A percentile compares a stretch with the other conserved stretches of the same genome.
Evolutionary conservation across 2,888 invertebrate genomes (phyloP).

Genomic region (Coremacera marginata): DNA sequence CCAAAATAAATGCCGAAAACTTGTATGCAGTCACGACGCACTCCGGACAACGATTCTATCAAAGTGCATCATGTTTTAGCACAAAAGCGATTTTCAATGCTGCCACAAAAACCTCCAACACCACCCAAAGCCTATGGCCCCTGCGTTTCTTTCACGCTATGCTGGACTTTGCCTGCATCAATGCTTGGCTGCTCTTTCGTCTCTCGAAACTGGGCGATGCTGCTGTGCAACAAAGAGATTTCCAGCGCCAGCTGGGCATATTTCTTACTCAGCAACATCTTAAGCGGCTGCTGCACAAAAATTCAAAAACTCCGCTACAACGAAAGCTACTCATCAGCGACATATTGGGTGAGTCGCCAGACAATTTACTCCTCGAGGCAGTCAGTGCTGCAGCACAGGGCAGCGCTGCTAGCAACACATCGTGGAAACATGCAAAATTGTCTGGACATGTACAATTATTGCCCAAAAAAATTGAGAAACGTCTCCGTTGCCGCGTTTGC

Average conservation of each 20-base stretch:
- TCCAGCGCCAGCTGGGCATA: conserved; percentile 58
- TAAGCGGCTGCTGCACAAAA: conserved; percentile 54
- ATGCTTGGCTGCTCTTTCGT: conserved; percentile 58
- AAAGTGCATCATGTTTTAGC: conserved; percentile 41
- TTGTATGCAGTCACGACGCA: conserved; percentile 43
- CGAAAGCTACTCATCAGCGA: conserved; percentile 59
- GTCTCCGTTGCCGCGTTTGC: conserved; percentile 56
- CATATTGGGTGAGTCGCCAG: conserved; percentile 56
- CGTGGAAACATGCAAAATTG: conserved; percentile 43
- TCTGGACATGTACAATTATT: conserved; percentile 52
- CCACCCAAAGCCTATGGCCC: conserved; percentile 35
- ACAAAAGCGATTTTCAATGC: neutral
- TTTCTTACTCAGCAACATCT: conserved; percentile 60
- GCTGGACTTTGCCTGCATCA: conserved; percentile 54
- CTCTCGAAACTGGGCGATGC: conserved; percentile 55
- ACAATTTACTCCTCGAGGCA: conserved; percentile 53
- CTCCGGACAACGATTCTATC: conserved; percentile 47
- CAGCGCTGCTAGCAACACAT: conserved; percentile 47
- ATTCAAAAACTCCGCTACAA: conserved; percentile 52
- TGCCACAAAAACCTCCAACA: neutral
- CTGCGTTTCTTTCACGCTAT: conserved; percentile 53
- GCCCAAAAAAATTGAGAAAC: conserved; percentile 55
- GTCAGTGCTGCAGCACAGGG: conserved; percentile 44
- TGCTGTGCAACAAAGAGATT: conserved; percentile 54
- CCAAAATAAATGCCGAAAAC: conserved; percentile 49